A percentile compares a stretch with the other conserved stretches of the same genome.
These are phyloP conservation scores for Origma solitaria DNA, from an alignment of 2,113 vertebrate genomes.

Conservation along the genomic window DNA sequence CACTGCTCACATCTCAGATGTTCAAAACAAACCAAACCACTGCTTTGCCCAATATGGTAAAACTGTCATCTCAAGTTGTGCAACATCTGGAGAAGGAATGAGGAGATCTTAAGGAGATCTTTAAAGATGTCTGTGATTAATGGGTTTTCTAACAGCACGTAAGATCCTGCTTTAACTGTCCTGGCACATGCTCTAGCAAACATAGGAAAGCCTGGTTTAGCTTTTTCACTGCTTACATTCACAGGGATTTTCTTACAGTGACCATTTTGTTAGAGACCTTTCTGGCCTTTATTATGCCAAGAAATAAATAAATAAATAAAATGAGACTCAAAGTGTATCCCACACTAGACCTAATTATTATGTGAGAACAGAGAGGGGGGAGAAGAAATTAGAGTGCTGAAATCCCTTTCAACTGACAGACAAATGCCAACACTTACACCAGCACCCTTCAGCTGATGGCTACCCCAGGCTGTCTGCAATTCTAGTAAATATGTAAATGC, in stretches of 20 bases:
- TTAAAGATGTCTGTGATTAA: not conserved
- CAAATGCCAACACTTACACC: fast-evolving
- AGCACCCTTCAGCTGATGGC: not conserved
- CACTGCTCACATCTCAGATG: not conserved
- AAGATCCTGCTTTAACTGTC: not conserved
- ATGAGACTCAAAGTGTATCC: not conserved
- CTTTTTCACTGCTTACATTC: not conserved
- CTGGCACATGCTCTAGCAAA: not conserved
- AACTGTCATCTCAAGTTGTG: not conserved
- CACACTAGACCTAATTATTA: not conserved
- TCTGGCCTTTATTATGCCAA: not conserved
- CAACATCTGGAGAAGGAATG: not conserved
- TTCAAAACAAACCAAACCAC: not conserved
- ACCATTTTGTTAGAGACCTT: not conserved
- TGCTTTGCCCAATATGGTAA: constrained; percentile 40
- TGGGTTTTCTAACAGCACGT: not conserved
- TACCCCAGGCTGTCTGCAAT: not conserved
- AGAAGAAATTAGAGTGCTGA: not conserved
- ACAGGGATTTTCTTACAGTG: not conserved
- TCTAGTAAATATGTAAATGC: not conserved
- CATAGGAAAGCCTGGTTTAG: not conserved
- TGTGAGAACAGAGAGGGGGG: fast-evolving
- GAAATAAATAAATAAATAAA: no score
- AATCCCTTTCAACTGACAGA: not conserved
- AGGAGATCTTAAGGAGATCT: not conserved